Evolutionary conservation across 2,113 vertebrate genomes (phyloP), one percentile per base, ranked within the genome.

Genomic region (Lamprologus callipterus): DNA sequence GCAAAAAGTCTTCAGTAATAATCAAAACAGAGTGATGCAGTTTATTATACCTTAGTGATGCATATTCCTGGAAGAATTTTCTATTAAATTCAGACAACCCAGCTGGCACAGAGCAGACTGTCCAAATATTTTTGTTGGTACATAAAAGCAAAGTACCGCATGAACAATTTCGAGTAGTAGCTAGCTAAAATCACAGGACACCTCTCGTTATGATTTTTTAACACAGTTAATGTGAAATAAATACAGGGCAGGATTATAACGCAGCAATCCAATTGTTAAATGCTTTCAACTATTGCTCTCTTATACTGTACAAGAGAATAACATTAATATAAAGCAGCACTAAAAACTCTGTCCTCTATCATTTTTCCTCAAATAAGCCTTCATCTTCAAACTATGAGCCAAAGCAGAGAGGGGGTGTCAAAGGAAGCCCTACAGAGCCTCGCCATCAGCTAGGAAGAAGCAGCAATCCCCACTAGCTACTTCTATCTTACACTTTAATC

Each of bases 401-500:
- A 54, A 70, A 82, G 42, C 54, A 26, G 47, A 86, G 45, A 79
- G 80, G 45, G 51, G 53, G 31, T 55, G 54, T 87, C 65, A 89
- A 89, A 91, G 58, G 78, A 85, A 89, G 42, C 53, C 40, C 28
- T 73, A 13, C 33, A 70, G 63, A 90, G 68, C 78, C 37, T 85
- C 40, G 10, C 88, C 87, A 92, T 88, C 85, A 88, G 82, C 57
- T 37, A 70, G 82, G 81, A 83, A 85, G 86, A 94, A 10, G 82
- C 83, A 75, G 35, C 9, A 16, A 85, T 45, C 33, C 82, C 82
- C 83, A 81, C 37, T 58, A 75, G 81, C 58, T 85, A 68, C 88
- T 88, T 85, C 87, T 10, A 80, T 85, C 81, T 82, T 60, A 10
- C 89, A 89, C 91, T 94, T 94, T 87, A 95, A 80, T 88, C 87